These are phyloP conservation scores for Aradophagus sp. DNA, from an alignment of 1,140 invertebrate species.

Conservation along the genomic window DNA sequence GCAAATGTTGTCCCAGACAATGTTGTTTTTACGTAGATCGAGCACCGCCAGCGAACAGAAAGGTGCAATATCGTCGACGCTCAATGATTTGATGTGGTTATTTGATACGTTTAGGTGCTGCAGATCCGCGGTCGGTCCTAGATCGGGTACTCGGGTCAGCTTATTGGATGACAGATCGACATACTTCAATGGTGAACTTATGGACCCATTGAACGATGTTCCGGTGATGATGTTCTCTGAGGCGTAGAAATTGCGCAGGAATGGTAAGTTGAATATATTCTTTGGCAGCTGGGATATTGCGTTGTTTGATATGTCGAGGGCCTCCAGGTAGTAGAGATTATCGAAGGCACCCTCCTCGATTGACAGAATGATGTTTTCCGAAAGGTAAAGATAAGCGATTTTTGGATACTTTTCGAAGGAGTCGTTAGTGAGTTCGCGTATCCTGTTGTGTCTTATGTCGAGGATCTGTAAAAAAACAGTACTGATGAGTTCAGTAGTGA, in stretches of 20 bases:
- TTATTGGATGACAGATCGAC: conserved; percentile 60
- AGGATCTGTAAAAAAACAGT: conserved; percentile 63
- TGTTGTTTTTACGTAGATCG: conserved; percentile 60
- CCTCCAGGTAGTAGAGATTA: conserved; percentile 63
- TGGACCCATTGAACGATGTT: conserved; percentile 38
- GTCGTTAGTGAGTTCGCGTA: conserved; percentile 65
- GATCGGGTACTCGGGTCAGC: conserved; percentile 57
- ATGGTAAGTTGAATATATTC: conserved; percentile 59
- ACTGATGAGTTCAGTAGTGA: no score
- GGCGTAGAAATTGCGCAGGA: conserved; percentile 62
- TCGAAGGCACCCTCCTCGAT: conserved; percentile 67
- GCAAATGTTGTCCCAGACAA: conserved; percentile 48
- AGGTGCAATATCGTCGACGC: conserved; percentile 63
- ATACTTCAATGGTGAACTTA: conserved; percentile 57
- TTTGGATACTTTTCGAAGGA: conserved; percentile 63
- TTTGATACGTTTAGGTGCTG: conserved; percentile 65
- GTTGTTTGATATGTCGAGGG: conserved; percentile 64
- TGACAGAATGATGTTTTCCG: conserved; percentile 68
- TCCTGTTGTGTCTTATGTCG: conserved; percentile 64
- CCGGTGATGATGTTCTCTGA: conserved; percentile 60
- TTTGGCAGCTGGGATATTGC: conserved; percentile 59
- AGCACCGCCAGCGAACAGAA: conserved; percentile 64
- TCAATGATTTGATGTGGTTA: conserved; percentile 65
- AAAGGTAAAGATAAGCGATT: conserved; percentile 66
- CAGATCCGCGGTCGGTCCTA: conserved; percentile 55